Evolutionary conservation across 2,113 vertebrate genomes (phyloP), one percentile per base, ranked within the genome.

Genomic region (Anguilla japonica): DNA sequence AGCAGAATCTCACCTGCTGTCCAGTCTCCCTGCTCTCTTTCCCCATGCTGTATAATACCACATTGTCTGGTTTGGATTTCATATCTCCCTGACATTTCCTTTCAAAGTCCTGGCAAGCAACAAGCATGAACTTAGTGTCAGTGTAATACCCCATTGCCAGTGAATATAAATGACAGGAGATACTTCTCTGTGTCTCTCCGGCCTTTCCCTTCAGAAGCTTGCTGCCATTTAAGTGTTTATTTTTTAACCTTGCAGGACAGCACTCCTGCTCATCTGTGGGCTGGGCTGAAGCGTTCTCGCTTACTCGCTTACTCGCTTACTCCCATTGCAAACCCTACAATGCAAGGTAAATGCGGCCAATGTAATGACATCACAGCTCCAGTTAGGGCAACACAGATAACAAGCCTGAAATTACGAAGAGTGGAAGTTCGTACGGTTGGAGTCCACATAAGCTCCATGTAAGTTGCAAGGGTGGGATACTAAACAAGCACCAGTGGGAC

Each of bases 51-150:
- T 11, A 15, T 82, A 20, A 43, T 53, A 82, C 81, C n/a, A 56
- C 46, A 53, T 53, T 22, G n/a, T 53, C n/a, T 34, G 29, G 81
- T 29, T 46, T 82, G 43, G 43, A 46, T 82, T 82, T 56, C 81
- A 82, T 53, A 82, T 16, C 43, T 26, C 81, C 7, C 46, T 82
- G 81, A 82, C 81, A 82, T 82, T 82, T 82, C 46, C 81, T 82
- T 22, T 82, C 8, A 56, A 82, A 53, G 46, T 43, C 43, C 18
- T 43, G 46, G 41, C 81, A 43, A 41, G 41, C 81, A 43, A 41
- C 43, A 41, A 34, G 41, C 34, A 15, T 53, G 41, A 50, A 53
- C 81, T 82, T 26, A 50, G 43, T 53, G 81, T 53, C 43, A 56
- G n/a, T 13, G 81, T 34, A 53, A 53, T 53, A 56, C 56, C 81